Percentiles rank a stretch among this genome's conserved stretches.
These are phyloP conservation scores for Catharus ustulatus DNA, from an alignment of 2,797 vertebrate species.

Conservation along the genomic window DNA sequence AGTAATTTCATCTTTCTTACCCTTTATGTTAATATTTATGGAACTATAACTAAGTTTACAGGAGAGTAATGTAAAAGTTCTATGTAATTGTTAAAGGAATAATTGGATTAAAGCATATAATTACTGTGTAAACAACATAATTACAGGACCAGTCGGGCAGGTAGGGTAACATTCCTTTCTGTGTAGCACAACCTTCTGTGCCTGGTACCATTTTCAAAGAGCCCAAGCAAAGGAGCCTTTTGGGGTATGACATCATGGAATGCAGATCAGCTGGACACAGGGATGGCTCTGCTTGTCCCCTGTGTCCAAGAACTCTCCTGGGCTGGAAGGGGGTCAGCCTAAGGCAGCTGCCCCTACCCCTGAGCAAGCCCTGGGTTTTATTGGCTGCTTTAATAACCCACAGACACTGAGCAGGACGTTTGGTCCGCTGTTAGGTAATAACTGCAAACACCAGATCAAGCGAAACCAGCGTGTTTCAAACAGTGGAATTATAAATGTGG, in stretches of 20 bases:
- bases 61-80: slow-evolving; percentile 58
- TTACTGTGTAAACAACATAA: slow-evolving; percentile 75
- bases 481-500: background rate
- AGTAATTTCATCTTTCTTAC: slow-evolving; percentile 42
- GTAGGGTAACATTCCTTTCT: slow-evolving; percentile 54
- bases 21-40: slow-evolving; percentile 46
- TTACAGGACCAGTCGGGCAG: slow-evolving; percentile 64
- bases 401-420: background rate
- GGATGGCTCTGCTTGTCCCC: background rate
- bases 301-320: background rate
- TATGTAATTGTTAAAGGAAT: slow-evolving; percentile 68
- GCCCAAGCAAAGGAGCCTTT: background rate
- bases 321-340: background rate
- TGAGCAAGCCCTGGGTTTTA: background rate
- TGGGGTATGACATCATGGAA: slow-evolving; percentile 32
- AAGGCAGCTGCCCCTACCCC: background rate
- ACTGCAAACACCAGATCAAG: background rate
- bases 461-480: background rate
- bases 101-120: slow-evolving; percentile 74
- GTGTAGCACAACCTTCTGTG: slow-evolving; percentile 15
- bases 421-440: background rate
- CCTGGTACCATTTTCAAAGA: slow-evolving; percentile 49
- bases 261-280: background rate
- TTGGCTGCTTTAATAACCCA: background rate
- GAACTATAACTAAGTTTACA: slow-evolving; percentile 63